Evolutionary conservation across 2,888 invertebrate species (phyloP), one percentile per base, ranked within the genome.

Genomic region (Drosophila subquinaria): DNA sequence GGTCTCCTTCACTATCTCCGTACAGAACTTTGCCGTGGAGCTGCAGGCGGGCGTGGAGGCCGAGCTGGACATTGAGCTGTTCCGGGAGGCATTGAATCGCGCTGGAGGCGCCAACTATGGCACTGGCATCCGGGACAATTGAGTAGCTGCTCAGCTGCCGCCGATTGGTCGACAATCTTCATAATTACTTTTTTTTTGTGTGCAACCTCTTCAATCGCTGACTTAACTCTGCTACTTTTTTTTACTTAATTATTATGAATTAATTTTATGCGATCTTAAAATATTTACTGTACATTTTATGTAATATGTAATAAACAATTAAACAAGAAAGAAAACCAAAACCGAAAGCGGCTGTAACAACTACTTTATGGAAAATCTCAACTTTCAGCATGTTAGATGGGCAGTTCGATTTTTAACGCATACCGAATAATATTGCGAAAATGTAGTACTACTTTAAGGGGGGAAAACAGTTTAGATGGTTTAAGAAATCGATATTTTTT

Each of bases 91-190:
- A 70, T 92, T 96, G 87, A 95, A 94, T 86, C 95, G 95, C 91
- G 96, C 96, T 67, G 96, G 96, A 40, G 96, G 96, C 76, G 96
- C 96, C 62, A 96, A 96, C 93, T 96, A 96, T 89, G 96, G 96
- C 56, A 96, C 96, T 52, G 96, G 96, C 47, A 94, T 95, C 81
- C 94, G 96, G 90, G 95, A 95, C 55, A 84, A 89, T 53, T 65
- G 60, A 71, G 20, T 35, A 27, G 51, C 9, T 15, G 42, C 40
- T 13, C 27, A 30, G 10, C 13, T n/a, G 10, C 40, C 8, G n/a
- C 17, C 11, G 27, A 40, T 40, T 36, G 50, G 36, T 33, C 45
- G 50, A 35, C 50, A 40, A 66, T 51, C 55, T 63, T 68, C 40
- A 61, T 50, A 57, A 57, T 45, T 45, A 48, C 50, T 76, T 48